These are phyloP conservation scores for Centropristis striata DNA, from an alignment of 2,113 vertebrate species.

Conservation along the genomic window DNA sequence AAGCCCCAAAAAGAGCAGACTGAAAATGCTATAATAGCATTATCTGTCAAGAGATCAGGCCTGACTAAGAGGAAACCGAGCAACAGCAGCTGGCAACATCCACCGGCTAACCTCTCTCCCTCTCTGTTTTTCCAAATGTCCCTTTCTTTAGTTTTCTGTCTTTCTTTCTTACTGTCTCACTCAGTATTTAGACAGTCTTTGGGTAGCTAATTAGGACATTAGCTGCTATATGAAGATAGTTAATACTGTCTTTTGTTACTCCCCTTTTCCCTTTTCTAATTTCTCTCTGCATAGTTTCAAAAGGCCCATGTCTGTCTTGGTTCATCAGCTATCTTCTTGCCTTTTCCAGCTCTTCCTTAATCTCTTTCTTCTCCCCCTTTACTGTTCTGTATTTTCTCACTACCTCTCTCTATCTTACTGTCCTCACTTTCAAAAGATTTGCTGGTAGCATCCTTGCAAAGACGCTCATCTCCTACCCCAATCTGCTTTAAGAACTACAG, in stretches of 20 bases:
- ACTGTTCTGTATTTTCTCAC: conserved; percentile 25
- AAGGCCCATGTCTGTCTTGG: conserved; percentile 39
- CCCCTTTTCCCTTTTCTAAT: conserved; percentile 54
- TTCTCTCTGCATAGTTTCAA: conserved; percentile 63
- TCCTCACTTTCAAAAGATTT: conserved; percentile 35
- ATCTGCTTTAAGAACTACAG: conserved; percentile 35
- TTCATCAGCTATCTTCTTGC: conserved; percentile 33
- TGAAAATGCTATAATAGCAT: conserved; percentile 64
- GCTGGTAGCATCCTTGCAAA: conserved; percentile 8
- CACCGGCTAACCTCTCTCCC: conserved; percentile 37
- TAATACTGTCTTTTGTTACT: conserved; percentile 63
- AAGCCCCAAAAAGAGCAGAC: conserved; percentile 49
- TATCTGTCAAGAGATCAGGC: conserved; percentile 68
- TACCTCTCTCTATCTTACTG: conserved; percentile 31
- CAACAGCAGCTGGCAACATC: conserved; percentile 54
- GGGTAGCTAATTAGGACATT: conserved; percentile 69
- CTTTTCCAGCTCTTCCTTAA: conserved; percentile 35
- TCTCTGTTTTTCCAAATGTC: conserved; percentile 28
- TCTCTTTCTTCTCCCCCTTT: neutral
- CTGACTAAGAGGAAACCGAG: conserved; percentile 53
- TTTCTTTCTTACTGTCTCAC: conserved; percentile 20
- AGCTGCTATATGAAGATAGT: conserved; percentile 57
- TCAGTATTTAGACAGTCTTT: conserved; percentile 56
- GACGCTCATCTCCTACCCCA: conserved; percentile 3
- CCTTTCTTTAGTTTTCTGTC: conserved; percentile 25